Conservation (phyloP, 2,113 vertebrate genomes). For the Hemicordylus capensis region DNA sequence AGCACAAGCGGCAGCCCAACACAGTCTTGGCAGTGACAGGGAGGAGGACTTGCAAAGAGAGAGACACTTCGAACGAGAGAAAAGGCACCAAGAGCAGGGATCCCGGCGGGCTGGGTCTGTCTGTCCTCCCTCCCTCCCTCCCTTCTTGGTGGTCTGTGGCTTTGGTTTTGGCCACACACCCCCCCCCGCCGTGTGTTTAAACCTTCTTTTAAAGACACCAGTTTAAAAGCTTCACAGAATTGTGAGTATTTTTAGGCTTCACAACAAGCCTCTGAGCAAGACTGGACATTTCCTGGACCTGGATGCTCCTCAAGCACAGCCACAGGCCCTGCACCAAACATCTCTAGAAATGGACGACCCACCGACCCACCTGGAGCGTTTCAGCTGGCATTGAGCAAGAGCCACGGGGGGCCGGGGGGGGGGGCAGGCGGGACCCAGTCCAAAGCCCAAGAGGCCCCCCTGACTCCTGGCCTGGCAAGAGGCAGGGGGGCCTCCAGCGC, state of each 20-base stretch:
- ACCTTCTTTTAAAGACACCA: slow-evolving; percentile 79
- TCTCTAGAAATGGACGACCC: slow-evolving; percentile 47
- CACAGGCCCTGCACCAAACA: slow-evolving; percentile 51
- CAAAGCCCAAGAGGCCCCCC: neutral
- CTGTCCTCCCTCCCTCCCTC: no score
- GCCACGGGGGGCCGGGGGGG: slow-evolving; percentile 1
- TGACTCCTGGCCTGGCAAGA: slow-evolving; percentile 30
- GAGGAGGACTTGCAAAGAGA: slow-evolving; percentile 80
- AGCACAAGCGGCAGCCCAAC: slow-evolving; percentile 74
- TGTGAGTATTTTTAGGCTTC: slow-evolving; percentile 80
- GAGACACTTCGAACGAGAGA: slow-evolving; percentile 76
- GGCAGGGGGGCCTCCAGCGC: slow-evolving; percentile 24
- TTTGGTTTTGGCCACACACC: slow-evolving; percentile 67
- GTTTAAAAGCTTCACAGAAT: slow-evolving; percentile 76
- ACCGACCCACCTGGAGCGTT: slow-evolving; percentile 66
- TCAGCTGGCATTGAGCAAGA: slow-evolving; percentile 63
- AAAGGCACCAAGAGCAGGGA: slow-evolving; percentile 88
- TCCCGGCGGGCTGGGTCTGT: slow-evolving; percentile 76
- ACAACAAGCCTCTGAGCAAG: slow-evolving; percentile 71
- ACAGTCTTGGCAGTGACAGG: slow-evolving; percentile 84
- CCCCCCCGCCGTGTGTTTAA: slow-evolving; percentile 63
- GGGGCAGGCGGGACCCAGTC: slow-evolving; percentile 9
- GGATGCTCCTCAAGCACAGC: slow-evolving; percentile 73
- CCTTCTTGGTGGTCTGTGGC: slow-evolving; percentile 29
- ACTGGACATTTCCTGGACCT: slow-evolving; percentile 70